A percentile compares a stretch with the other conserved stretches of the same genome.
These are phyloP conservation scores for Bucco capensis DNA, from an alignment of 2,113 vertebrate genomes.

Conservation along the genomic window DNA sequence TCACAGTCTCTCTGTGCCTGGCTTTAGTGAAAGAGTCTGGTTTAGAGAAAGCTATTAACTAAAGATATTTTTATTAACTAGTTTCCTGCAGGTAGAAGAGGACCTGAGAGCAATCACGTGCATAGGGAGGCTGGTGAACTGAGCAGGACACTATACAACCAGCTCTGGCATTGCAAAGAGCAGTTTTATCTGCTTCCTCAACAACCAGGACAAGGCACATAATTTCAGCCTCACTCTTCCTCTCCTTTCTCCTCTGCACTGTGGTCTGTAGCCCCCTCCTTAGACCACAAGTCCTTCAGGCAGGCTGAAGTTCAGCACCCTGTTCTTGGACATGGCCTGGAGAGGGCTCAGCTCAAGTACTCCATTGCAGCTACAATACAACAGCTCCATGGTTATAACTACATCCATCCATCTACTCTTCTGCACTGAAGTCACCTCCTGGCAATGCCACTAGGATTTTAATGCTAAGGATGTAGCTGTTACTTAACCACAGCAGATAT, in stretches of 20 bases:
- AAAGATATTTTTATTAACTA: neutral
- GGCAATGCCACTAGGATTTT: neutral
- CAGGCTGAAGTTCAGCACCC: neutral
- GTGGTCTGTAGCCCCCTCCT: neutral
- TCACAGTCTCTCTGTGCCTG: neutral
- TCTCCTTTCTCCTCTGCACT: neutral
- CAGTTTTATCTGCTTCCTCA: neutral
- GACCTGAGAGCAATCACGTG: neutral
- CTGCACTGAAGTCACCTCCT: neutral
- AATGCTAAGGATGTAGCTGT: neutral
- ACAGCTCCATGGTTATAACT: fast-evolving
- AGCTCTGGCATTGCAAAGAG: neutral
- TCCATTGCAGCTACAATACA: neutral
- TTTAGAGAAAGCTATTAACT: neutral
- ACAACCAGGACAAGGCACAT: neutral
- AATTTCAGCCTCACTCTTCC: neutral
- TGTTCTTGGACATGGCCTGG: neutral
- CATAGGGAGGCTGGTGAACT: neutral
- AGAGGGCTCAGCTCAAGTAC: neutral
- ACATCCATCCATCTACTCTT: neutral
- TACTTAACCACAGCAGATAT: neutral
- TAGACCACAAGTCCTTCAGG: neutral
- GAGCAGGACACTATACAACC: neutral
- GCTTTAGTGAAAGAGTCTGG: neutral
- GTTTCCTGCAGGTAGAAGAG: neutral